Evolutionary conservation across 1,140 invertebrate species (phyloP), one percentile per base, ranked within the genome.

Genomic region (Cecropterus lyciades): DNA sequence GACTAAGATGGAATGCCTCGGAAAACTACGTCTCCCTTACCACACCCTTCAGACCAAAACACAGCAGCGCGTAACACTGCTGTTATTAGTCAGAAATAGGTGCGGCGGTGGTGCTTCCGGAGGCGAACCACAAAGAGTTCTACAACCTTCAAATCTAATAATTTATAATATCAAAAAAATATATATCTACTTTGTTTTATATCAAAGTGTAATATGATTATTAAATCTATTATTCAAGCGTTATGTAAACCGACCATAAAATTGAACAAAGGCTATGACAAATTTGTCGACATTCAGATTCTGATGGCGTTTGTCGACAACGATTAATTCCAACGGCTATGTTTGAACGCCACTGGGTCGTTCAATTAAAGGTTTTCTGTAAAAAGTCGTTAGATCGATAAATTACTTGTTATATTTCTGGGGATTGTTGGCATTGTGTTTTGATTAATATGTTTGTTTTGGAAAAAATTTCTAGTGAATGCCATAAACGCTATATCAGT

Each of bases 281-380:
- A 57, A 45, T 57, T 57, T 14, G 33, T 43, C 17, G 13, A 10
- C 40, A 57, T 57, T 57, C 8, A 24, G 17, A 45, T 30, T 57
- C 42, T 30, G 55, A 43, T 11, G 42, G 55, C 11, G 20, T 57
- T 57, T 45, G 37, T 42, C 37, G 37, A 43, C 16, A 56, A 43
- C 53, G 37, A 56, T 56, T 56, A 56, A 56, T 43, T 42, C 37
- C 15, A 24, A 42, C 16, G 11, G 37, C 37, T 11, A 33, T 33
- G 51, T 37, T 53, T 8, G 51, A 33, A 13, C 27, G 30, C 51
- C 6, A 37, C 11, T 14, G 30, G 13, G 3, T 24, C 24, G n/a
- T 33, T 1, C 27, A 53, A 53, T 53, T 16, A 53, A 16, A 53
- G 51, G 27, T n/a, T 53, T 53, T 53, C 51, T 9, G 24, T 2